Evolutionary conservation across 2,113 vertebrate species (phyloP).

Genomic region (Platysteira castanea): DNA sequence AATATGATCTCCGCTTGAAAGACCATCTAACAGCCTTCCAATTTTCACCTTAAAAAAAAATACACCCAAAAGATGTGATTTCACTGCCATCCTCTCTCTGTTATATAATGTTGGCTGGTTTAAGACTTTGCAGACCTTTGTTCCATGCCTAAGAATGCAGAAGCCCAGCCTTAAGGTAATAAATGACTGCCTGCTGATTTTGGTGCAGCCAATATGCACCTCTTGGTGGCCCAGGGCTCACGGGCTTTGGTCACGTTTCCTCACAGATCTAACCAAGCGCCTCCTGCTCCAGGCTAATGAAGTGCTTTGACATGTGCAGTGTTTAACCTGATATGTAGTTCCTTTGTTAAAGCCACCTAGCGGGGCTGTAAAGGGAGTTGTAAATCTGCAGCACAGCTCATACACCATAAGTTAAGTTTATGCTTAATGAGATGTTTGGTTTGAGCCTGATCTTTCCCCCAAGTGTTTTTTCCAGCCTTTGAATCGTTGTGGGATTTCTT

Average conservation of each 20-base stretch:
- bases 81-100: background rate
- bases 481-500: conserved; percentile 6
- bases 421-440: conserved; percentile 31
- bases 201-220: background rate
- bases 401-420: background rate
- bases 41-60: background rate
- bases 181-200: background rate
- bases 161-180: background rate
- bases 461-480: conserved; percentile 42
- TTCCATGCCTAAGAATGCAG: background rate
- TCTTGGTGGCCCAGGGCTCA: background rate
- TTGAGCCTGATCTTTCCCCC: conserved; percentile 23
- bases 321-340: background rate
- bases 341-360: conserved; percentile 31
- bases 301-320: background rate
- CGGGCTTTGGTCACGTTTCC: background rate
- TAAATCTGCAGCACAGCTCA: conserved; percentile 29
- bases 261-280: background rate
- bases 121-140: background rate
- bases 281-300: background rate
- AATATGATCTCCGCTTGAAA: background rate
- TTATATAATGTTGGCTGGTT: background rate
- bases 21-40: background rate
- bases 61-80: background rate
- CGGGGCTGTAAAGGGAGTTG: background rate